phyloP scores from a whole-genome alignment of 2,113 vertebrate genomes.

The Psittacula cyanocephala region DNA sequence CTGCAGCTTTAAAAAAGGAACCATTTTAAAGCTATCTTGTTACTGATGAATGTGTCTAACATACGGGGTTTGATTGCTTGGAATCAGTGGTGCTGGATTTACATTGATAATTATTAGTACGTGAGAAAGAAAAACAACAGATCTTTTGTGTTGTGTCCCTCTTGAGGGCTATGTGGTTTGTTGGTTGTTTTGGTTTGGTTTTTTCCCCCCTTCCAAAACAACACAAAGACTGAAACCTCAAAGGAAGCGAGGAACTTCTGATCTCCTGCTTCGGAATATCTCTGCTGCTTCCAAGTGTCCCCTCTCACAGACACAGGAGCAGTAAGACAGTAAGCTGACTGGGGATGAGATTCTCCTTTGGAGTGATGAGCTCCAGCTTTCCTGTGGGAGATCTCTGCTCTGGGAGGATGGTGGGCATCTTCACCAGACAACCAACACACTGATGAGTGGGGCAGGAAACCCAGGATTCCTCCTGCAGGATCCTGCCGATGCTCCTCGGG shows the following conservation, averaged over 20 bases:
- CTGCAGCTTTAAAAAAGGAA: neutral
- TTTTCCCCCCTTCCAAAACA: neutral
- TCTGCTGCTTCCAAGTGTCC: neutral
- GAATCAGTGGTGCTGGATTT: neutral
- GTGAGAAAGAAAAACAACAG: neutral
- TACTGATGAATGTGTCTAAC: neutral
- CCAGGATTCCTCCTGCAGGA: neutral
- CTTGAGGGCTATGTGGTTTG: neutral
- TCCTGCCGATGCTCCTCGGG: fast-evolving
- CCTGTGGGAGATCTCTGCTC: neutral
- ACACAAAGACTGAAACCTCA: neutral
- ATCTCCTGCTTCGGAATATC: neutral
- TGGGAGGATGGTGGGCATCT: neutral
- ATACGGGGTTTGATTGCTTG: neutral
- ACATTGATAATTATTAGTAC: neutral
- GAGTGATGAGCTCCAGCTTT: neutral
- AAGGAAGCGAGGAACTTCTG: constrained; percentile 4
- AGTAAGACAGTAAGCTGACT: neutral
- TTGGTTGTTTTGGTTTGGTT: neutral
- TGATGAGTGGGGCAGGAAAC: neutral
- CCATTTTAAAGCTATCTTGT: neutral
- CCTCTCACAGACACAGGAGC: fast-evolving
- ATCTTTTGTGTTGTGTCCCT: neutral
- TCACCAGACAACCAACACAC: fast-evolving
- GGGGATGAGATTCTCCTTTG: neutral